Conservation (phyloP, 2,888 invertebrate species). For the Lacanobia oleracea region DNA sequence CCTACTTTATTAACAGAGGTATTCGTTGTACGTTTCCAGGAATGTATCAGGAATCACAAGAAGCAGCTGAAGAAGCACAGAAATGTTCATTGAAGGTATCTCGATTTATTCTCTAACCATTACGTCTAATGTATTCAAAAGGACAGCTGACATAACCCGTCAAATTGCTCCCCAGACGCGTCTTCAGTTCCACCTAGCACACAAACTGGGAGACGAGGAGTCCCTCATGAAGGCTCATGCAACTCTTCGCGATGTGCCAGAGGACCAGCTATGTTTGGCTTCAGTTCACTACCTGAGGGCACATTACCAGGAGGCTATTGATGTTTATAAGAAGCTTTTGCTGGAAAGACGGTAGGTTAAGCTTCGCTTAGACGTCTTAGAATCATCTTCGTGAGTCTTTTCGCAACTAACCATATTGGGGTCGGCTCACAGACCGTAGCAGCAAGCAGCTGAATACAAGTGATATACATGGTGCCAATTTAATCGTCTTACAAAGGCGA, state of each 20-base stretch:
- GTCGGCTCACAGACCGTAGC: no score
- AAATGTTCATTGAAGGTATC: conserved; percentile 91
- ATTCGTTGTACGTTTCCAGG: conserved; percentile 76
- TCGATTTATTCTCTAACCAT: neutral
- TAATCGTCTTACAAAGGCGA: no score
- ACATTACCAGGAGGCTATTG: conserved; percentile 99
- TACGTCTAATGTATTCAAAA: neutral
- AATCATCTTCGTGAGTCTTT: no score
- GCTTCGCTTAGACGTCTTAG: neutral
- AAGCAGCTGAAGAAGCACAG: conserved; percentile 92
- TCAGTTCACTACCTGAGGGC: conserved; percentile 98
- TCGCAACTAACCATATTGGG: no score
- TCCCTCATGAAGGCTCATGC: conserved; percentile 96
- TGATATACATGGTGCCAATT: no score
- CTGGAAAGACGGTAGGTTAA: conserved; percentile 95
- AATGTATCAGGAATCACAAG: conserved; percentile 92
- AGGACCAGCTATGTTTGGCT: conserved; percentile 98
- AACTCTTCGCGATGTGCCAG: conserved; percentile 95
- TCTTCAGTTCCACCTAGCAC: conserved; percentile 97
- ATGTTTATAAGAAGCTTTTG: conserved; percentile 98
- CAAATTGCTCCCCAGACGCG: conserved; percentile 90
- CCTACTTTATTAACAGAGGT: no score
- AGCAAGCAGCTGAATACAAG: no score
- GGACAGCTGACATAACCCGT: neutral
- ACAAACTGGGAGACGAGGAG: conserved; percentile 97